These are phyloP conservation scores for Embiotoca jacksoni DNA, from an alignment of 2,113 vertebrate genomes.

Conservation along the genomic window DNA sequence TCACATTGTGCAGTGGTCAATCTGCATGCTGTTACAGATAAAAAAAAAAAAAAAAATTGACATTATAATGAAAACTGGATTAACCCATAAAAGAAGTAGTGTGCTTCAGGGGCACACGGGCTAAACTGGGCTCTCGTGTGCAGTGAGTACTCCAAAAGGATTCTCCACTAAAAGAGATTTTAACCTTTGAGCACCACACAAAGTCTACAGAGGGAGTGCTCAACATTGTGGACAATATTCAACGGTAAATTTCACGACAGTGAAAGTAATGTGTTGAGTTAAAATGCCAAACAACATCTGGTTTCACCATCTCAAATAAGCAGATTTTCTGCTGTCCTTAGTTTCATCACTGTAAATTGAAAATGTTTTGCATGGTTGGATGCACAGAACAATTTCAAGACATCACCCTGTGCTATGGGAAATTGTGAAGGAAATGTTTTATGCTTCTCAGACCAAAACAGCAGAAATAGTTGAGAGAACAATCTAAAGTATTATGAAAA, in stretches of 20 bases:
- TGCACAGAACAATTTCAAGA: not conserved
- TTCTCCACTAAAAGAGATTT: constrained; percentile 57
- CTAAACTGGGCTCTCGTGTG: constrained; percentile 50
- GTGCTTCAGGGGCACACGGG: constrained; percentile 36
- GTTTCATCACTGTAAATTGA: not conserved
- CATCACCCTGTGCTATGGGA: not conserved
- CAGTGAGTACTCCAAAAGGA: constrained; percentile 53
- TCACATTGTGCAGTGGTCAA: not conserved
- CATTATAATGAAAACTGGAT: constrained; percentile 43
- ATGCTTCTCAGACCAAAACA: not conserved
- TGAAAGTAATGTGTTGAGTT: not conserved
- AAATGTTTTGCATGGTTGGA: not conserved
- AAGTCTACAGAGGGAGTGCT: constrained; percentile 12
- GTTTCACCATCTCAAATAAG: not conserved
- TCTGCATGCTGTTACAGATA: constrained; percentile 18
- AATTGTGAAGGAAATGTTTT: not conserved
- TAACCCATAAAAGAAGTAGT: constrained; percentile 25
- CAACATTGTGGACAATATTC: not conserved
- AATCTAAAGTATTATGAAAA: not conserved
- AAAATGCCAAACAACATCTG: not conserved
- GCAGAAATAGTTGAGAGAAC: not conserved
- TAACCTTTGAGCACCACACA: constrained; percentile 50
- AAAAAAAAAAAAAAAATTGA: not conserved
- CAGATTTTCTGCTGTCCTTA: not conserved
- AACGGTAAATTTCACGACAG: not conserved